Evolutionary conservation across 2,113 vertebrate species (phyloP), one percentile per base, ranked within the genome.

Genomic region (Aplodontia rufa): DNA sequence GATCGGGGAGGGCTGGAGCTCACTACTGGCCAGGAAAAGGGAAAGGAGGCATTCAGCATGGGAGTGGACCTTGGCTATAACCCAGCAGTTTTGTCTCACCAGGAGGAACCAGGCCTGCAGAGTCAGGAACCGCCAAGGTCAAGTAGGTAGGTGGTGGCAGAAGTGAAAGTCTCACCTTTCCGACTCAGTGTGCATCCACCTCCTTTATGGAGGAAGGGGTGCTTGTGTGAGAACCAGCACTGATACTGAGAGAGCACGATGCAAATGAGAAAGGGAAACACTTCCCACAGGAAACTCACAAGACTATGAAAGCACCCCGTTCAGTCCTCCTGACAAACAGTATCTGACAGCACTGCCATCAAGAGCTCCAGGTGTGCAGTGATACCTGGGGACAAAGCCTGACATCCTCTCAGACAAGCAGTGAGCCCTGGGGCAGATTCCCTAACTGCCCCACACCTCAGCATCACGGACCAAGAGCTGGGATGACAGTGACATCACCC

Each of bases 241-340:
- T 35, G 14, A 76, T 2, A 82, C 22, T 0, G 53, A 49, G 64
- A 88, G 81, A 40, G 28, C 32, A 26, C 5, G 47, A 95, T 37
- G 79, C 47, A 94, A 87, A 82, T 24, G 55, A 71, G 53, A 93
- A 74, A 1, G 42, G 28, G 68, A 58, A 81, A 53, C 45, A 62
- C 28, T 60, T 47, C 64, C 78, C 71, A 78, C 76, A 68, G 96
- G 81, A 93, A 96, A 66, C 19, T 22, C 8, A 16, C 37, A 60
- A 47, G 71, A 53, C 60, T 32, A 17, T 49, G 87, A 85, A 58
- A 49, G 10, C 49, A 51, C 69, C 72, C 37, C 58, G 0, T 14
- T 66, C 51, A 6, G 66, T 51, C 45, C 82, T 24, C 19, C 13
- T 2, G 74, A 72, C 53, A 26, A 71, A 26, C 7, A 20, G 14